Conservation (phyloP, 2,113 vertebrate genomes). For the Perognathus longimembris region DNA sequence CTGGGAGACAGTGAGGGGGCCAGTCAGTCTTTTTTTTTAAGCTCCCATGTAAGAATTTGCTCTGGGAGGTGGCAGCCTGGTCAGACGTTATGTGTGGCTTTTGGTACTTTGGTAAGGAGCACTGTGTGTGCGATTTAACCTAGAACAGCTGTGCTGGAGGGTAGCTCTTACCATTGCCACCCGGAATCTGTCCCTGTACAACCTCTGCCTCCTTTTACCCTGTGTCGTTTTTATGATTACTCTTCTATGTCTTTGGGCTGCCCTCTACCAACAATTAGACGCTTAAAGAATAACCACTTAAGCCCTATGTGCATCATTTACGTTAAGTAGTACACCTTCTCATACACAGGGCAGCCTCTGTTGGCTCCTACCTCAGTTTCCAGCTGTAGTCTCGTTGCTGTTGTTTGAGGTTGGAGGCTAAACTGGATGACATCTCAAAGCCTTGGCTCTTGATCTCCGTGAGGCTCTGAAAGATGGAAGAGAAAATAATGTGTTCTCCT, state of each 20-base stretch:
- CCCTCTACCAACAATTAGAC: background rate
- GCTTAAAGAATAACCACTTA: background rate
- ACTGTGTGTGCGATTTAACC: constrained; percentile 17
- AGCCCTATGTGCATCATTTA: background rate
- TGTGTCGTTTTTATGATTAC: background rate
- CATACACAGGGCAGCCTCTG: background rate
- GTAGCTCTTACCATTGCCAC: background rate
- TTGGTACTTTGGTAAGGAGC: constrained; percentile 68
- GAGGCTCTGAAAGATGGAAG: background rate
- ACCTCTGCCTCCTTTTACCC: background rate
- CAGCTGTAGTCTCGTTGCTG: background rate
- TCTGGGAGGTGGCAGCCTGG: constrained; percentile 43
- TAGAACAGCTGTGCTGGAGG: background rate
- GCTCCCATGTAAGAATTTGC: constrained; percentile 45
- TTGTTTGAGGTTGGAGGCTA: background rate
- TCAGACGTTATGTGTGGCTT: constrained; percentile 75
- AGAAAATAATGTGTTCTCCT: background rate
- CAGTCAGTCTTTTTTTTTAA: constrained; percentile 57
- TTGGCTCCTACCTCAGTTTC: background rate
- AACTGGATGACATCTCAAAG: background rate
- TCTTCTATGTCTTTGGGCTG: background rate
- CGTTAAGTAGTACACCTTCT: background rate
- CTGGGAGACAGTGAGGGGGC: too few species aligned
- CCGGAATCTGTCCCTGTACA: background rate
- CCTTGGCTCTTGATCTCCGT: background rate